Base-by-base conservation (phyloP, 2,113 vertebrate species). In the Xyrauchen texanus region DNA sequence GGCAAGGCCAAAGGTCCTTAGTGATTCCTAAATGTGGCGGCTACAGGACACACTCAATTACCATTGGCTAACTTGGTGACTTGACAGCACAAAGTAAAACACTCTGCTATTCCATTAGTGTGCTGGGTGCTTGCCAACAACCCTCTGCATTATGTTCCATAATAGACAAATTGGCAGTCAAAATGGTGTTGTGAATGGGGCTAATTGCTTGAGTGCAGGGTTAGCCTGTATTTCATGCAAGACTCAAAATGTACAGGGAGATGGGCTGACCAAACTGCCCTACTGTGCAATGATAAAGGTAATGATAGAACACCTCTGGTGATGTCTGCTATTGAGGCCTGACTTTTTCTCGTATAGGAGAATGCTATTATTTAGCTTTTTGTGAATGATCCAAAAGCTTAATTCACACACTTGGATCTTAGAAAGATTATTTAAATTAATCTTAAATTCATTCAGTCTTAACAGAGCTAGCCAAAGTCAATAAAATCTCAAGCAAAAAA, bases 161-260 rank as follows among this genome's bases (percentile, higher is more conserved):
- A 85, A 88, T 87, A 87, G 90, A 91, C 90, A 91, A 91, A 92
- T 92, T 92, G 92, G 89, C 91, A 89, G 88, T 88, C 76, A 81
- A 83, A 90, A 86, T 82, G 82, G 74, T 86, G 78, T 87, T 82
- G 82, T 90, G 91, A 92, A 90, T 88, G 87, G 89, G 90, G 92
- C 88, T 92, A 92, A 92, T 92, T 91, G 91, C 87, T 86, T 86
- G 91, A 91, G 90, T 90, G 91, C 89, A 85, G 85, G 89, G 89
- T 90, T 88, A 89, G 86, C 86, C 89, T 88, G 89, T 86, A 86
- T 89, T 90, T 90, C 87, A 89, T 87, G 88, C 85, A 86, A 90
- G 89, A 88, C 90, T 87, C 83, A 6, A 84, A 82, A 85, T 86
- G 87, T 81, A 82, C 75, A 78, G 85, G 57, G 66, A 78, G 53